Evolutionary conservation across 2,797 vertebrate genomes (phyloP).

Genomic region (Gymnopithys bicolor): DNA sequence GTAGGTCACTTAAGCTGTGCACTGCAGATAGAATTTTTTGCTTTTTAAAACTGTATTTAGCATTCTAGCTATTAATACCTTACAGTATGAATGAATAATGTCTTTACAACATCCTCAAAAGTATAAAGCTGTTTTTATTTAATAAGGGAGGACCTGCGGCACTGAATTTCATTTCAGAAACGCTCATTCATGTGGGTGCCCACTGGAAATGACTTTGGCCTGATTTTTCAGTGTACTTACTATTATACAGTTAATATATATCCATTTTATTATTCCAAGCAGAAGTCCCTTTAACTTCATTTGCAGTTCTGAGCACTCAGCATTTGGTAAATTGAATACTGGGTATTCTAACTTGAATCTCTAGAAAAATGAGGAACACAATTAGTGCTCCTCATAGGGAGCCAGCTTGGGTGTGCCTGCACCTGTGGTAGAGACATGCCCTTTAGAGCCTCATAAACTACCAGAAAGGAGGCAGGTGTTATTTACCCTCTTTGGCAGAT

Average conservation of each 20-base stretch:
- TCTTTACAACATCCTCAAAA: background rate
- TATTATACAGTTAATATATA: background rate
- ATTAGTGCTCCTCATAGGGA: background rate
- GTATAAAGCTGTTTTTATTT: background rate
- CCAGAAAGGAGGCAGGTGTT: conserved; percentile 42
- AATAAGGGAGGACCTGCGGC: background rate
- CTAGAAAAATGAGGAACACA: background rate
- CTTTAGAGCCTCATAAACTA: conserved; percentile 7
- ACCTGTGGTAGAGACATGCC: conserved; percentile 36
- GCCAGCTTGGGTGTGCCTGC: conserved; percentile 37
- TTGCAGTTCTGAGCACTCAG: background rate
- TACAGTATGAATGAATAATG: background rate
- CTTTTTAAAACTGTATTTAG: background rate
- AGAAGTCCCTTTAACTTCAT: background rate
- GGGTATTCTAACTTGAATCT: conserved; percentile 5
- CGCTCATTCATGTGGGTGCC: background rate
- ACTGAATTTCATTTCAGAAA: background rate
- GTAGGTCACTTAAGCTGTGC: background rate
- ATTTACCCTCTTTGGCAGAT: conserved; percentile 33
- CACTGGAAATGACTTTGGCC: conserved; percentile 9
- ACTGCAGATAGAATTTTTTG: background rate
- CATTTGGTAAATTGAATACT: background rate
- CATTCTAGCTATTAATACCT: background rate
- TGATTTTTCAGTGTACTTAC: background rate
- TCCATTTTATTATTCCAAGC: background rate